phyloP scores from a whole-genome alignment of 1,140 invertebrate genomes.

The Magallana angulata region DNA sequence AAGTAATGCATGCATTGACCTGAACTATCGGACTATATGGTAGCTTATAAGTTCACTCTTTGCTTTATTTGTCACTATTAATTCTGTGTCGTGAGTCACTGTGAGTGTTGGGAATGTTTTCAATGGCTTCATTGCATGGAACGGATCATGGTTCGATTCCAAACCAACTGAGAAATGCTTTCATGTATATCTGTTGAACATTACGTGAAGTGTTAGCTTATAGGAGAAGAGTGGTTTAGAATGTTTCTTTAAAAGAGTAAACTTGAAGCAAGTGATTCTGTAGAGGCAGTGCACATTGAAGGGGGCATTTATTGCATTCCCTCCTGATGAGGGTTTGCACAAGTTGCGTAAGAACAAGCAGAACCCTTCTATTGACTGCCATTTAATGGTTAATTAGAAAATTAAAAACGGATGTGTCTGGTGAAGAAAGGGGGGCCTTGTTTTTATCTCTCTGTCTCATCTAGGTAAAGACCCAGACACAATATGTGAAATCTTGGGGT shows the following conservation, averaged over 20 bases:
- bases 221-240: neutral
- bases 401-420: slow-evolving; percentile 31
- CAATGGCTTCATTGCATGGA: too few relatives aligned
- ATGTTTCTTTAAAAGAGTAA: neutral
- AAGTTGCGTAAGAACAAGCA: slow-evolving; percentile 17
- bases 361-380: neutral
- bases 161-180: too few relatives aligned
- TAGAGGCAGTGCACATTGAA: neutral
- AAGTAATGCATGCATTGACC: too few relatives aligned
- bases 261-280: neutral
- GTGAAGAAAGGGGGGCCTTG: neutral
- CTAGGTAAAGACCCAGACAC: neutral
- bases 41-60: too few relatives aligned
- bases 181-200: neutral
- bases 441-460: slow-evolving; percentile 3
- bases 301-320: slow-evolving; percentile 21
- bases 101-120: too few relatives aligned
- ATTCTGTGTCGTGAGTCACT: too few relatives aligned
- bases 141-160: too few relatives aligned
- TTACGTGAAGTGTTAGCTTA: neutral
- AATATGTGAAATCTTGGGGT: slow-evolving; percentile 8
- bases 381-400: slow-evolving; percentile 37
- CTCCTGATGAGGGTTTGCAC: neutral
- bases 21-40: too few relatives aligned
- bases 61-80: too few relatives aligned